A percentile compares a stretch with the other conserved stretches of the same genome.
Conservation (phyloP, 2,888 invertebrate genomes). For the Coecobrya sp. region DNA sequence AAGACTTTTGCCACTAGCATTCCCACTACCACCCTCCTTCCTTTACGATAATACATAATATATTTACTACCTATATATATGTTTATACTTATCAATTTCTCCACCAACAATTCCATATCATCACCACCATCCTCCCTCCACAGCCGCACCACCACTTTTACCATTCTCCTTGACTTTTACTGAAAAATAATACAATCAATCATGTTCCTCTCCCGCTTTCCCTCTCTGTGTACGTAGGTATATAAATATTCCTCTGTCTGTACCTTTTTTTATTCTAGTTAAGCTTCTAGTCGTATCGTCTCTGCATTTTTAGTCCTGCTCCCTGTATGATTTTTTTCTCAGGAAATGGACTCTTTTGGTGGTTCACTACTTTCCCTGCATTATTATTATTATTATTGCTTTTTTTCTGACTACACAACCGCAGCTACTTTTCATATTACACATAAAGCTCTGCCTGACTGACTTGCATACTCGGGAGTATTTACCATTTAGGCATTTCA, state of each 20-base stretch:
- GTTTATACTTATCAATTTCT: neutral
- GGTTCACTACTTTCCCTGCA: slow-evolving; percentile 21
- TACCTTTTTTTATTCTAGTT: neutral
- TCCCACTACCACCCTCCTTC: neutral
- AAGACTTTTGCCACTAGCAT: slow-evolving; percentile 9
- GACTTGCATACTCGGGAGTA: neutral
- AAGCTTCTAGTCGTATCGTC: slow-evolving; percentile 10
- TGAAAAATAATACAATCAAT: slow-evolving; percentile 77
- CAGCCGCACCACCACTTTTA: slow-evolving; percentile 10
- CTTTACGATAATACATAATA: slow-evolving; percentile 18
- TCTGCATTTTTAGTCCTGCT: neutral
- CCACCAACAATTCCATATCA: slow-evolving; percentile 21
- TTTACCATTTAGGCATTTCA: neutral
- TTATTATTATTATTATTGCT: slow-evolving; percentile 31
- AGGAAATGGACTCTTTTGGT: slow-evolving; percentile 42
- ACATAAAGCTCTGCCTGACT: neutral
- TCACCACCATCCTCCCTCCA: neutral
- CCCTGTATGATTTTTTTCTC: slow-evolving; percentile 4
- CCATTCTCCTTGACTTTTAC: slow-evolving; percentile 71
- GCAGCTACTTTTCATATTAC: slow-evolving; percentile 7
- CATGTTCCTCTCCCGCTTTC: slow-evolving; percentile 42
- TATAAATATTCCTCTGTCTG: neutral
- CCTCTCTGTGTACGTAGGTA: neutral
- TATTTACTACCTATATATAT: neutral
- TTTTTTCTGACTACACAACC: slow-evolving; percentile 27